A percentile compares a stretch with the other conserved stretches of the same genome.
phyloP scores from a whole-genome alignment of 2,888 invertebrate species.

The Drosophila mimetica region DNA sequence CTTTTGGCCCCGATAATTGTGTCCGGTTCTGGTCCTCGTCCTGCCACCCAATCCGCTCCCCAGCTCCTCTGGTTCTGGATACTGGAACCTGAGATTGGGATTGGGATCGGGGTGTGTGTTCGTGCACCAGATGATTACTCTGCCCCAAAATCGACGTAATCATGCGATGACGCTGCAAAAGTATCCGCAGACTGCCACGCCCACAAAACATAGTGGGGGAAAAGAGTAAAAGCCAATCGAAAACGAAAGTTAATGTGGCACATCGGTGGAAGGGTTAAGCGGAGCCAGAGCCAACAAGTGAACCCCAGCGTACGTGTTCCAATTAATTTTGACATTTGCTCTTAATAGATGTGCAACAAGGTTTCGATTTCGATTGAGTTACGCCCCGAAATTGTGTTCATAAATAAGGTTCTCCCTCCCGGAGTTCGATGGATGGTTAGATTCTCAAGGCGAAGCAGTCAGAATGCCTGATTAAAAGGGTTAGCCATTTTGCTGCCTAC shows the following conservation, averaged over 20 bases:
- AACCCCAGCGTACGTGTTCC: slow-evolving; percentile 63
- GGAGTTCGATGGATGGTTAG: not conserved
- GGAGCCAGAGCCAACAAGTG: slow-evolving; percentile 29
- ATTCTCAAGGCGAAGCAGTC: not conserved
- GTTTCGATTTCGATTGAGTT: slow-evolving; percentile 39
- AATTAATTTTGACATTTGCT: slow-evolving; percentile 73
- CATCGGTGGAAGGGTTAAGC: slow-evolving; percentile 60
- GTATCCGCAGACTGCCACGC: slow-evolving; percentile 52
- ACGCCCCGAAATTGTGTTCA: slow-evolving; percentile 20
- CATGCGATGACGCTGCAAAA: slow-evolving; percentile 75
- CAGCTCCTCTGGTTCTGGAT: slow-evolving; percentile 38
- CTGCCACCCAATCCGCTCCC: too few species aligned
- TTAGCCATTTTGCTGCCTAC: not conserved
- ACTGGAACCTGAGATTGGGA: slow-evolving; percentile 12
- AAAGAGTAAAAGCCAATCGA: slow-evolving; percentile 27
- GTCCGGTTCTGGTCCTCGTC: slow-evolving; percentile 36
- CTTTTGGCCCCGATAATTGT: slow-evolving; percentile 68
- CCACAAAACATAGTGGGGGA: slow-evolving; percentile 15
- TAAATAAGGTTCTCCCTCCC: slow-evolving; percentile 12
- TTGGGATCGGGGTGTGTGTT: slow-evolving; percentile 32
- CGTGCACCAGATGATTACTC: slow-evolving; percentile 69
- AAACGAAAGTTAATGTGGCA: slow-evolving; percentile 74
- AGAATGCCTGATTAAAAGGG: not conserved
- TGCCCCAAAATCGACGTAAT: slow-evolving; percentile 70
- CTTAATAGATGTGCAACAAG: slow-evolving; percentile 65